Base-by-base conservation (phyloP, 1,140 invertebrate genomes). In the Ostrea denselamellosa region DNA sequence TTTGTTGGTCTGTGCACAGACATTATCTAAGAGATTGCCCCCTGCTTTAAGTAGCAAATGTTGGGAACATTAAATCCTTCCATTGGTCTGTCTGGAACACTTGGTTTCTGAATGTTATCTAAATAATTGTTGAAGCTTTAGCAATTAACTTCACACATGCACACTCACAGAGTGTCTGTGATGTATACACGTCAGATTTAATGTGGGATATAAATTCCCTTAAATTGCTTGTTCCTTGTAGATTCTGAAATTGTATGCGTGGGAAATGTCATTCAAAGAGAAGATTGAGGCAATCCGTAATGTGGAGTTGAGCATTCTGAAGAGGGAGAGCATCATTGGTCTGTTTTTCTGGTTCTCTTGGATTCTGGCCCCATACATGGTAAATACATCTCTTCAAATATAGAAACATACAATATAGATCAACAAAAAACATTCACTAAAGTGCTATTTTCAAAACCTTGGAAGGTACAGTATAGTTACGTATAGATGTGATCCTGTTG, bases 301-400 rank as follows among this genome's bases (percentile, higher is more conserved):
- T 12, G 91, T 95, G 89, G 96, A 96, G 90, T 87, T 96, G 25
- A 91, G 91, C 8, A 91, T 95, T n/a, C 88, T 96, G 19, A 92
- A 91, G 87, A 94, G 93, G 86, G 90, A 94, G 28, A 93, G 94
- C 0, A 94, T 95, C 85, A 86, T 96, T 8, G 93, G 92, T 77
- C 94, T 95, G 22, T 97, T 96, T 17, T 98, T 97, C 25, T 98
- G 97, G 71, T 98, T 99, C 94, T 97, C 98, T 88, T 99, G 98
- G 98, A 97, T 97, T 0, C 98, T 97, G 95, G 98, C 98, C 8
- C 98, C 98, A 19, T 98, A 98, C 95, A 95, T 99, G 81, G 93
- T 94, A 88, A 91, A 1, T 34, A 19, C 22, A 54, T 0, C 22
- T 22, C 25, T 28, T 34, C 71, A 28, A 81, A 34, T 25, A 81